Conservation (phyloP, 2,888 invertebrate species). For the Plebejus anna region DNA sequence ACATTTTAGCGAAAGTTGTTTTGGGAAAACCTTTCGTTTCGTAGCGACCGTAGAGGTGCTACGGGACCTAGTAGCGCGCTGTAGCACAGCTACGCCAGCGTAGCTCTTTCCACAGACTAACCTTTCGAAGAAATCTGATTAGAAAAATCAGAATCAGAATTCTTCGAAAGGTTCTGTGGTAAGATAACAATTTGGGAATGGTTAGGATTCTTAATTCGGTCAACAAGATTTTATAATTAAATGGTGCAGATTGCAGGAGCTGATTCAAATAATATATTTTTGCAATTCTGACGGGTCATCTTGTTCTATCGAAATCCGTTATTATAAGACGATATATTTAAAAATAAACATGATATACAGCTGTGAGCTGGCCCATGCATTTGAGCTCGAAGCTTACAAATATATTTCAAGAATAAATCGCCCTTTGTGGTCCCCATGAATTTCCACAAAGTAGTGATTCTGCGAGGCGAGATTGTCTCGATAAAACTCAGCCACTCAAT, state of each 20-base stretch:
- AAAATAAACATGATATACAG: background rate
- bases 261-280: too few relatives aligned
- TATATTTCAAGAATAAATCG: background rate
- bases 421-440: background rate
- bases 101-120: too few relatives aligned
- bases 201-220: too few relatives aligned
- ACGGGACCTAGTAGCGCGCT: background rate
- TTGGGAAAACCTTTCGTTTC: background rate
- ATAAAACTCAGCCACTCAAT: slow-evolving; percentile 1
- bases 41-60: background rate
- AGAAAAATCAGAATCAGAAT: too few relatives aligned
- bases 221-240: too few relatives aligned
- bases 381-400: background rate
- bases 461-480: background rate
- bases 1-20: background rate
- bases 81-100: background rate
- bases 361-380: background rate
- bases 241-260: too few relatives aligned
- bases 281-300: too few relatives aligned
- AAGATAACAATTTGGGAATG: too few relatives aligned
- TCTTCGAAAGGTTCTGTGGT: too few relatives aligned
- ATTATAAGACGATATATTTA: too few relatives aligned
- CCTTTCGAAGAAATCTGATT: too few relatives aligned
- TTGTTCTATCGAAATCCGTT: too few relatives aligned
- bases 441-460: background rate